Conservation (phyloP, 2,797 vertebrate genomes). For the Naso thynnoides region DNA sequence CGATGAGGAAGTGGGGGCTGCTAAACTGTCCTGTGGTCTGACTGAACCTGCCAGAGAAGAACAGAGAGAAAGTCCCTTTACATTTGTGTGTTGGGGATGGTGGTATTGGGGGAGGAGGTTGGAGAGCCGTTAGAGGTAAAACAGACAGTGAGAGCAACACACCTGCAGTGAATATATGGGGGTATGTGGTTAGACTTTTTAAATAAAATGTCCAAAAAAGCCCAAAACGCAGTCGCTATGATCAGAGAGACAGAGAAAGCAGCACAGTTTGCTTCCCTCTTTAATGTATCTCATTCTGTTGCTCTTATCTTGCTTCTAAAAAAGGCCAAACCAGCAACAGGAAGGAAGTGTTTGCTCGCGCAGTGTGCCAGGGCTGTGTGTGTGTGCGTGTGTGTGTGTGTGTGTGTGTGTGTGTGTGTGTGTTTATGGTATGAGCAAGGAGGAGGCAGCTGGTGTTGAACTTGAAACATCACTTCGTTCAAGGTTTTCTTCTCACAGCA, state of each 20-base stretch:
- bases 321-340: slow-evolving; percentile 78
- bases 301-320: slow-evolving; percentile 72
- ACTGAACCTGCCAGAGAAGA: slow-evolving; percentile 65
- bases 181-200: background rate
- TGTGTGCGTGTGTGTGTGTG: slow-evolving; percentile 33
- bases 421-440: slow-evolving; percentile 9
- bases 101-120: background rate
- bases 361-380: slow-evolving; percentile 38
- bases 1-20: slow-evolving; percentile 78
- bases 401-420: slow-evolving; percentile 21
- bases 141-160: slow-evolving; percentile 10
- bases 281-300: slow-evolving; percentile 47
- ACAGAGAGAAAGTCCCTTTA: slow-evolving; percentile 44
- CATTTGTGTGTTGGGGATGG: background rate
- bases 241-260: slow-evolving; percentile 17
- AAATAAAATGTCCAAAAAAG: slow-evolving; percentile 24
- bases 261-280: slow-evolving; percentile 32
- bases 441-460: slow-evolving; percentile 50
- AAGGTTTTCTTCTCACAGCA: slow-evolving; percentile 60
- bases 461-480: slow-evolving; percentile 63
- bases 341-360: slow-evolving; percentile 78
- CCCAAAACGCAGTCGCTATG: slow-evolving; percentile 4
- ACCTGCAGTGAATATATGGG: slow-evolving; percentile 29
- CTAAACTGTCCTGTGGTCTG: slow-evolving; percentile 77
- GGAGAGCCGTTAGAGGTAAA: slow-evolving; percentile 23